Evolutionary conservation across 1,140 invertebrate genomes (phyloP), one percentile per base, ranked within the genome.

Genomic region (Oedothorax gibbosus): DNA sequence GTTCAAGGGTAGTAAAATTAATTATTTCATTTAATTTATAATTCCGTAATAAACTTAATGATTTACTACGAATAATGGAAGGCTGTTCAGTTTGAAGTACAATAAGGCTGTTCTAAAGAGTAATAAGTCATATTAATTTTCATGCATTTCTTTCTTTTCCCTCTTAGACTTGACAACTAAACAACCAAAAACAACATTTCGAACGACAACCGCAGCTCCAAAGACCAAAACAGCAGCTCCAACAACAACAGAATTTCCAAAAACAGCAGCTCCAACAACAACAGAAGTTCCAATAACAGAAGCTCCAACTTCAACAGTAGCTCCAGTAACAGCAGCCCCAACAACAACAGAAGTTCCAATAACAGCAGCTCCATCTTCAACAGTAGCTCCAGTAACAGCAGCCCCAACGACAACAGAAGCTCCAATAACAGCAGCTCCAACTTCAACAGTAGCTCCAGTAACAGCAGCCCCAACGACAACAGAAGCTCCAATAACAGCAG

Each of bases 381-480:
- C 57, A 12, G 62, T 57, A 10, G 12, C 79, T 12, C 60, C 60
- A 10, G 56, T 51, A 62, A 51, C 54, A 21, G 50, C 66, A 53
- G 51, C 54, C 0, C 9, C 53, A 80, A 68, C 77, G 15, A 68
- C 62, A n/a, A 65, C 62, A 2, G 7, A 35, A 50, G 14, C 57
- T 49, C 12, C 76, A n/a, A 78, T 62, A 4, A 66, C 65, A 8
- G 14, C 65, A 2, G n/a, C 66, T 21, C 18, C 66, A 7, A 9
- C 51, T 69, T 54, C 53, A 10, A 69, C 78, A 15, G 21, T 20
- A 4, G 15, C 15, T 2, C 65, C 35, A 12, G 7, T 64, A 0
- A 83, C 60, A 4, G 21, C 79, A 10, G 49, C 56, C 5, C 20
- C 66, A 12, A 60, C 79, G 4, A 51, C 68, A 9, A 83, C 69